Conservation (phyloP, 2,888 invertebrate species). For the Ophraella communa region DNA sequence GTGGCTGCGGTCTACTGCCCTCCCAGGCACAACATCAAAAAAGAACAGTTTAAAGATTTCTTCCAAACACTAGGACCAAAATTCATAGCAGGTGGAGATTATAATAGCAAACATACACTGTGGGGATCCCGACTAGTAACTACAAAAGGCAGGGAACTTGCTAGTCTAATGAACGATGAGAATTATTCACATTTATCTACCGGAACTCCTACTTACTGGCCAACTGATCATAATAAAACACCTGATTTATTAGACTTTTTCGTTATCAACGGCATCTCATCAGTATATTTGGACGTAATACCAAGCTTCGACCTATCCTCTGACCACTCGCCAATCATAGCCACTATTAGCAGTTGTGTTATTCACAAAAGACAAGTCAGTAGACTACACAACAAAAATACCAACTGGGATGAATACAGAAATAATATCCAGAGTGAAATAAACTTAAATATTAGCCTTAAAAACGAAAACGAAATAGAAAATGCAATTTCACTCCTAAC, state of each 20-base stretch:
- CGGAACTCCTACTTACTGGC: too few relatives aligned
- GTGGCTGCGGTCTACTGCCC: too few relatives aligned
- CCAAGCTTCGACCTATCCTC: not conserved
- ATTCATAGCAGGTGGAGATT: slow-evolving; percentile 3
- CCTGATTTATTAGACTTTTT: too few relatives aligned
- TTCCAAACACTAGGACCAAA: too few relatives aligned
- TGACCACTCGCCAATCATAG: not conserved
- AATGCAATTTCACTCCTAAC: too few relatives aligned
- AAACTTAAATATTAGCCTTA: too few relatives aligned
- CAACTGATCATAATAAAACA: too few relatives aligned
- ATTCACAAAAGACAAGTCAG: not conserved
- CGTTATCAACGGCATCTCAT: not conserved
- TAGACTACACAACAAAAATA: not conserved
- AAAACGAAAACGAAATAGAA: too few relatives aligned
- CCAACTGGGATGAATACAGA: not conserved
- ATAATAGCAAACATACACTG: not conserved
- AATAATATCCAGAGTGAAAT: not conserved
- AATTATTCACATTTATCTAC: too few relatives aligned
- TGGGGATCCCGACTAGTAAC: not conserved
- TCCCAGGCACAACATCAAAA: too few relatives aligned
- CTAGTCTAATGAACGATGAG: not conserved
- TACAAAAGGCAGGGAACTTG: not conserved
- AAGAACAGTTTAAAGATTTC: too few relatives aligned
- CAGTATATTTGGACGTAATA: not conserved
- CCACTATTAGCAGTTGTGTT: not conserved